Evolutionary conservation across 1,140 invertebrate species (phyloP).

Genomic region (Caenorhabditis latens): DNA sequence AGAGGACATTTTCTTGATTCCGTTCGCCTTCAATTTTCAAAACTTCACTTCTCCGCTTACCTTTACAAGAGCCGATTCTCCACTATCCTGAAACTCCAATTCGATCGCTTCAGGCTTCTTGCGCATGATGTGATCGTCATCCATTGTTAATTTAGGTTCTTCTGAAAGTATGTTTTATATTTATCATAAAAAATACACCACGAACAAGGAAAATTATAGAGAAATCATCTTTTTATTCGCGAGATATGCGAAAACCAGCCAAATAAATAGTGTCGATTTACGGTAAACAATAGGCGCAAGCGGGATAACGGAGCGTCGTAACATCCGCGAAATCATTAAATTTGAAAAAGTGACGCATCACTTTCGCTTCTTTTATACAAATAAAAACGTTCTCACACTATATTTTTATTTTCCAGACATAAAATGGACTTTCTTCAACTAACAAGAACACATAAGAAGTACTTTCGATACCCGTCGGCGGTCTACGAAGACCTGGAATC

Average conservation of each 20-base stretch:
- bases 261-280: constrained; percentile 3
- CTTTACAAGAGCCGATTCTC: constrained; percentile 36
- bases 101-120: constrained; percentile 29
- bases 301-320: constrained; percentile 21
- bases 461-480: not conserved
- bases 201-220: not conserved
- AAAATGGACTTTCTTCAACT: constrained; percentile 18
- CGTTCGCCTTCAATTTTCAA: too few species aligned
- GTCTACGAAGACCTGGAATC: constrained; percentile 25
- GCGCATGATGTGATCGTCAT: constrained; percentile 30
- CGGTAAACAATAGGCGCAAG: not conserved
- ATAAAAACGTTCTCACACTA: not conserved
- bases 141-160: not conserved
- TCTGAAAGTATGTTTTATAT: not conserved
- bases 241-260: not conserved
- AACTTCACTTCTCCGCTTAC: not conserved
- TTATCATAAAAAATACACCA: not conserved
- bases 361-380: not conserved
- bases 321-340: constrained; percentile 1
- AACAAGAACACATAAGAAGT: not conserved
- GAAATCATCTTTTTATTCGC: not conserved
- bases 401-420: not conserved
- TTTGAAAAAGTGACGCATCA: not conserved
- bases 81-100: constrained; percentile 42
- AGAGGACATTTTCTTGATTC: too few species aligned